Conservation (phyloP, 2,113 vertebrate genomes). For the Octodon degus region DNA sequence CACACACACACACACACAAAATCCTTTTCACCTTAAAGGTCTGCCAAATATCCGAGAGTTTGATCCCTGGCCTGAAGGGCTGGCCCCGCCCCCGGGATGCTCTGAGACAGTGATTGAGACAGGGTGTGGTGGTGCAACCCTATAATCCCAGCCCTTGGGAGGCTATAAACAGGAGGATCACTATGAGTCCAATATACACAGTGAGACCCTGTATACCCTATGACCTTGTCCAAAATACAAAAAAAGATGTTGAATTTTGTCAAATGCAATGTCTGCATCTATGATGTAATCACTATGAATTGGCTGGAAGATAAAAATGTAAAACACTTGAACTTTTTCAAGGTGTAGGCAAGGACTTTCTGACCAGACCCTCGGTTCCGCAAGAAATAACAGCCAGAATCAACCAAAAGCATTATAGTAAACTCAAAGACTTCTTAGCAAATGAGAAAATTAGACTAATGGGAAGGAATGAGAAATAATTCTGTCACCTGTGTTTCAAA, state of each 20-base stretch:
- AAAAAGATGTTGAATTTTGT: background rate
- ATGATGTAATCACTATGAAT: background rate
- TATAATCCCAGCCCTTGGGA: no score
- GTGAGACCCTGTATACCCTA: no score
- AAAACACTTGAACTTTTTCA: background rate
- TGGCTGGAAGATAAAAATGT: background rate
- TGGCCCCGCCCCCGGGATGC: no score
- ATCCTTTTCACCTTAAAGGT: no score
- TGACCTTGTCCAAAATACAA: no score
- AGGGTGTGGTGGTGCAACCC: no score
- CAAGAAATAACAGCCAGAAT: background rate
- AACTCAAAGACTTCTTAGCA: background rate
- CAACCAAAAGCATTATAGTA: background rate
- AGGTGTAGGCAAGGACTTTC: background rate
- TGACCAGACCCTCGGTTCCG: background rate
- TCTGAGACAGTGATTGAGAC: no score
- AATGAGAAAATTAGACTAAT: background rate
- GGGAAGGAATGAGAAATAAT: background rate
- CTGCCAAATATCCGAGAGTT: no score
- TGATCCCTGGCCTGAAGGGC: no score
- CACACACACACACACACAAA: no score
- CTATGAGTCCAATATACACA: no score
- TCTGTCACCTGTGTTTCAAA: background rate
- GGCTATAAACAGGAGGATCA: no score
- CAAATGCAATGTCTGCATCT: background rate